Conservation (phyloP, 1,140 invertebrate genomes). For the Drosophila obscura region DNA sequence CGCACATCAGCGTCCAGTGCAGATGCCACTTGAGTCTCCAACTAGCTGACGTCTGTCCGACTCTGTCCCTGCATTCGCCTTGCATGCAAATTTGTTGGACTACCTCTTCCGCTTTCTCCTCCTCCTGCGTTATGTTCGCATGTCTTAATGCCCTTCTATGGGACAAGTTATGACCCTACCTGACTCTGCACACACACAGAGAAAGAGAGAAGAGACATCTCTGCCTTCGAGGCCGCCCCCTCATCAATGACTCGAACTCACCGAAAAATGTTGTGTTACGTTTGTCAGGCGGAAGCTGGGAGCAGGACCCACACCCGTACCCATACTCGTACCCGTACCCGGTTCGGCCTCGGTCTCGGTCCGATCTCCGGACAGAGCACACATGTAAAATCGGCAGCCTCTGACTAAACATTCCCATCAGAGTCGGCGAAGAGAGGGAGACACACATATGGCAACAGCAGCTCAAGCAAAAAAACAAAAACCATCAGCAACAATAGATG, state of each 20-base stretch:
- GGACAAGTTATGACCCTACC: slow-evolving; percentile 64
- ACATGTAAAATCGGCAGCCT: slow-evolving; percentile 64
- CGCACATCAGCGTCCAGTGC: slow-evolving; percentile 33
- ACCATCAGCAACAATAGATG: slow-evolving; percentile 42
- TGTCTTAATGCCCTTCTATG: slow-evolving; percentile 73
- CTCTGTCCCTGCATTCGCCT: slow-evolving; percentile 20
- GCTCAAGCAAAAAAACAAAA: slow-evolving; percentile 30
- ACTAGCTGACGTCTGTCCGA: slow-evolving; percentile 1
- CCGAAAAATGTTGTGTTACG: slow-evolving; percentile 59
- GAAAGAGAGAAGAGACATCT: not conserved
- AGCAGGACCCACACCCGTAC: too few species aligned
- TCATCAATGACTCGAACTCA: slow-evolving; percentile 33
- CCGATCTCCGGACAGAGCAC: slow-evolving; percentile 22
- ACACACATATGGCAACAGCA: slow-evolving; percentile 59
- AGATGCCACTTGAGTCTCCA: slow-evolving; percentile 28
- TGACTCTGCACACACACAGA: slow-evolving; percentile 24
- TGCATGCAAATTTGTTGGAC: slow-evolving; percentile 49
- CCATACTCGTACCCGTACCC: not conserved
- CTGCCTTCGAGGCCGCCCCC: slow-evolving; percentile 19
- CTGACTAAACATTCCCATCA: slow-evolving; percentile 63
- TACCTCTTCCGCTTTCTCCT: slow-evolving; percentile 35
- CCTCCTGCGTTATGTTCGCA: slow-evolving; percentile 19
- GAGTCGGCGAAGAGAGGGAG: slow-evolving; percentile 36
- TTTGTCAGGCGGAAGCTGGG: slow-evolving; percentile 64
- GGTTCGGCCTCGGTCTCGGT: too few species aligned